phyloP scores from a whole-genome alignment of 2,888 invertebrate species.

The Agelastica alni region DNA sequence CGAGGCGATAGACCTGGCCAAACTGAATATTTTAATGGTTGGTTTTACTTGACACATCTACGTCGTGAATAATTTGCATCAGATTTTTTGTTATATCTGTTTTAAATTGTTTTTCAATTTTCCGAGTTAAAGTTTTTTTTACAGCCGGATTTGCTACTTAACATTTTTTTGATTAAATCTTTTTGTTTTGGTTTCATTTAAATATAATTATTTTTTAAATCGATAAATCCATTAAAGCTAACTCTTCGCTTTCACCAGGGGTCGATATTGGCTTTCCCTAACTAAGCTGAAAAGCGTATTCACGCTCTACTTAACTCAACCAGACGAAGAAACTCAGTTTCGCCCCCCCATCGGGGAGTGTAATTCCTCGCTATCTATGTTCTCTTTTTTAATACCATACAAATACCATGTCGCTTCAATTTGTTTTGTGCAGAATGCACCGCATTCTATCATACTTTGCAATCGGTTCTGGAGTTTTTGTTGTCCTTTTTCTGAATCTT shows the following conservation, averaged over 20 bases:
- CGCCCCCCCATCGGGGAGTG: constrained; percentile 4
- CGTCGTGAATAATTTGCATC: too few species aligned
- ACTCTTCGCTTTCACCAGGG: neutral
- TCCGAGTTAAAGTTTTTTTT: too few species aligned
- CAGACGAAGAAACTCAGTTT: constrained; percentile 4
- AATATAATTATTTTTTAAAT: constrained; percentile 11
- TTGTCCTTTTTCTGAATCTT: neutral
- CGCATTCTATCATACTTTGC: constrained; percentile 3
- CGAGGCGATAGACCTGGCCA: too few species aligned
- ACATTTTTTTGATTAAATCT: too few species aligned
- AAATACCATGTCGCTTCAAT: constrained; percentile 10
- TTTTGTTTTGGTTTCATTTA: too few species aligned
- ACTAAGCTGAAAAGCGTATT: constrained; percentile 45
- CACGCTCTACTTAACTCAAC: constrained; percentile 49
- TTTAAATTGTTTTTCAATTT: too few species aligned
- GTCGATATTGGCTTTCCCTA: constrained; percentile 11
- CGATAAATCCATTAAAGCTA: neutral
- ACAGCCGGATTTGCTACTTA: too few species aligned
- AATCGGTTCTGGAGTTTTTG: constrained; percentile 3
- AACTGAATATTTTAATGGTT: too few species aligned
- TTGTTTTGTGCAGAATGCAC: constrained; percentile 11
- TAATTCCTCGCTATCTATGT: constrained; percentile 2
- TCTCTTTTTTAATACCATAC: constrained; percentile 11
- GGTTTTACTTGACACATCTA: too few species aligned
- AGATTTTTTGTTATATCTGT: too few species aligned